Conservation (phyloP, 2,113 vertebrate genomes). For the Danionella cerebrum region DNA sequence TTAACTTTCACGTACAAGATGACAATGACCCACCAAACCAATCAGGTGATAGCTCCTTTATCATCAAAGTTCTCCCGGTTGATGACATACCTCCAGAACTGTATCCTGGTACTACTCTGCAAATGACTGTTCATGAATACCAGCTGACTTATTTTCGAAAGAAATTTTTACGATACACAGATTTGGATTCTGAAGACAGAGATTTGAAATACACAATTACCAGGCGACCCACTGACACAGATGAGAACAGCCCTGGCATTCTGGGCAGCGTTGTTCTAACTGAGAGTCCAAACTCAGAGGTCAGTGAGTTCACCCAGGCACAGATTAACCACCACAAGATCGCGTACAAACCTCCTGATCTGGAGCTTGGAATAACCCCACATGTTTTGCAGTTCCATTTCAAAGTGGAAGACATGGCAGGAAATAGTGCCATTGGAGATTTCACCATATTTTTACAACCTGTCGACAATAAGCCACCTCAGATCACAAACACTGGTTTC, state of each 20-base stretch:
- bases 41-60: conserved; percentile 73
- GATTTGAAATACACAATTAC: conserved; percentile 79
- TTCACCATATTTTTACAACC: conserved; percentile 86
- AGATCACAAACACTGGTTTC: conserved; percentile 88
- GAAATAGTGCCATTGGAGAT: conserved; percentile 70
- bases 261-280: conserved; percentile 80
- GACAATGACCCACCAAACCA: conserved; percentile 91
- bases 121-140: conserved; percentile 85
- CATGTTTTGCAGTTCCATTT: conserved; percentile 83
- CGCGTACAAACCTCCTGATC: conserved; percentile 79
- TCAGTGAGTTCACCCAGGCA: conserved; percentile 85
- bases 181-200: conserved; percentile 86
- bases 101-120: conserved; percentile 73
- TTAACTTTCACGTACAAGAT: conserved; percentile 82
- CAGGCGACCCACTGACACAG: conserved; percentile 78
- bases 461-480: conserved; percentile 87
- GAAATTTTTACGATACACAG: conserved; percentile 82
- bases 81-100: conserved; percentile 86
- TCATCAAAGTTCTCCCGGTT: conserved; percentile 77
- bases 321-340: conserved; percentile 97
- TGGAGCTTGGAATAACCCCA: conserved; percentile 83
- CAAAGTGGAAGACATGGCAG: conserved; percentile 79
- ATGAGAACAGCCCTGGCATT: conserved; percentile 71
- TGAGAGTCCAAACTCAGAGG: conserved; percentile 71
- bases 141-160: conserved; percentile 78